Percentiles rank a stretch among this genome's conserved stretches.
Conservation (phyloP, 2,888 invertebrate species). For the Tetranychus truncatus region DNA sequence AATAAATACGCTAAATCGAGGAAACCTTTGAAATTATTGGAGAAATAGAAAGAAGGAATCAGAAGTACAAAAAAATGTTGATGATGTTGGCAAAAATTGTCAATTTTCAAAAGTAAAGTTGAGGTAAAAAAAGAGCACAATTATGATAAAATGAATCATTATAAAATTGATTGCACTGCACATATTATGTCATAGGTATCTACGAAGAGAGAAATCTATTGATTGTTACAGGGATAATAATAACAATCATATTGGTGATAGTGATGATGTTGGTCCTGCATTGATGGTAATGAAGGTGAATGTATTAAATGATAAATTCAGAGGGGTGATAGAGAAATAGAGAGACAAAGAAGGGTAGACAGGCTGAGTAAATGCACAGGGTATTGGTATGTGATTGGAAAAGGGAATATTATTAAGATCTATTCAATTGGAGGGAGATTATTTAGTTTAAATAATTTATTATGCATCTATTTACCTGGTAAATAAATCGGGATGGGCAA, state of each 20-base stretch:
- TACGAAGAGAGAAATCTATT: too few relatives aligned
- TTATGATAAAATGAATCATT: not conserved
- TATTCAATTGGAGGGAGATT: not conserved
- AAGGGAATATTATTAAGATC: not conserved
- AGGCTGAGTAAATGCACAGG: too few relatives aligned
- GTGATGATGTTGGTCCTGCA: too few relatives aligned
- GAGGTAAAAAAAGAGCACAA: too few relatives aligned
- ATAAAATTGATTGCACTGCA: not conserved
- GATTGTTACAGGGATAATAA: too few relatives aligned
- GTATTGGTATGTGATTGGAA: too few relatives aligned
- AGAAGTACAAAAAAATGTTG: not conserved
- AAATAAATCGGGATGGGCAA: conserved; percentile 96
- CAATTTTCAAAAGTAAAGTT: too few relatives aligned
- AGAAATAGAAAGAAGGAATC: conserved; percentile 26
- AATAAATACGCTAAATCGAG: not conserved
- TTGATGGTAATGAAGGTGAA: not conserved
- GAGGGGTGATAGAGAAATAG: not conserved
- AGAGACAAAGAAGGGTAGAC: too few relatives aligned
- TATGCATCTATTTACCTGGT: conserved; percentile 44
- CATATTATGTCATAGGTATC: too few relatives aligned
- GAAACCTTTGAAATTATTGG: not conserved
- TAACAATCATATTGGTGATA: too few relatives aligned
- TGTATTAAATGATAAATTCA: not conserved
- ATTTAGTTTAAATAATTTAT: not conserved
- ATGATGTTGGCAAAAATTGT: not conserved